Evolutionary conservation across 92 coral and sea anemone genomes (phyloP).

Genomic region (Metridium senile): DNA sequence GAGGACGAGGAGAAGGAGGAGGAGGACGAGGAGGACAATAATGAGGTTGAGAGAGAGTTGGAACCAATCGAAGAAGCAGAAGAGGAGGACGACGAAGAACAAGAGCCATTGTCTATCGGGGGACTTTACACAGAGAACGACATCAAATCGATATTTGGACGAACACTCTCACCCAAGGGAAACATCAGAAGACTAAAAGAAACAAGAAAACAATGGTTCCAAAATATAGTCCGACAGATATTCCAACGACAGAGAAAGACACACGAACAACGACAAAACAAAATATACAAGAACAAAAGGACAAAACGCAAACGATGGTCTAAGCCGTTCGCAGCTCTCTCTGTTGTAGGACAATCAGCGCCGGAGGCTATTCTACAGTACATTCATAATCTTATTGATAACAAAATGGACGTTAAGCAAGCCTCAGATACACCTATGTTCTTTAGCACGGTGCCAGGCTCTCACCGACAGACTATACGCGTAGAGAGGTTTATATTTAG

Average conservation of each 20-base stretch:
- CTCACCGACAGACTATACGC: slow-evolving; percentile 71
- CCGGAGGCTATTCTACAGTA: slow-evolving; percentile 69
- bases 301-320: slow-evolving; percentile 2
- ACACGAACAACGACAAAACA: not conserved
- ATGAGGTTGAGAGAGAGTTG: slow-evolving; percentile 2
- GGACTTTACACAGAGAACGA: slow-evolving; percentile 15
- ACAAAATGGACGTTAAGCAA: slow-evolving; percentile 75
- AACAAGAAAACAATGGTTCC: slow-evolving; percentile 11
- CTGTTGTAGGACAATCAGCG: slow-evolving; percentile 75
- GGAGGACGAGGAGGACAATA: not conserved
- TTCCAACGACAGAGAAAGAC: slow-evolving; percentile 4
- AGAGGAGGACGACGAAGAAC: not conserved
- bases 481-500: slow-evolving; percentile 72
- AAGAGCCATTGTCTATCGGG: slow-evolving; percentile 17
- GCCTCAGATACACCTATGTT: slow-evolving; percentile 78
- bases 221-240: slow-evolving; percentile 13
- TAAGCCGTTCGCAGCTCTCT: slow-evolving; percentile 71
- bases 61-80: slow-evolving; percentile 16
- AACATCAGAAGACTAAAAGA: not conserved
- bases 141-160: not conserved
- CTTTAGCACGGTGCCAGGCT: slow-evolving; percentile 56
- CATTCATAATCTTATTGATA: slow-evolving; percentile 78
- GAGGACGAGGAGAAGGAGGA: not conserved
- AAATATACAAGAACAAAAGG: not conserved
- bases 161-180: not conserved